Percentiles rank a stretch among this genome's conserved stretches.
Evolutionary conservation across 2,113 vertebrate genomes (phyloP).

Genomic region (Donacobius atricapilla): DNA sequence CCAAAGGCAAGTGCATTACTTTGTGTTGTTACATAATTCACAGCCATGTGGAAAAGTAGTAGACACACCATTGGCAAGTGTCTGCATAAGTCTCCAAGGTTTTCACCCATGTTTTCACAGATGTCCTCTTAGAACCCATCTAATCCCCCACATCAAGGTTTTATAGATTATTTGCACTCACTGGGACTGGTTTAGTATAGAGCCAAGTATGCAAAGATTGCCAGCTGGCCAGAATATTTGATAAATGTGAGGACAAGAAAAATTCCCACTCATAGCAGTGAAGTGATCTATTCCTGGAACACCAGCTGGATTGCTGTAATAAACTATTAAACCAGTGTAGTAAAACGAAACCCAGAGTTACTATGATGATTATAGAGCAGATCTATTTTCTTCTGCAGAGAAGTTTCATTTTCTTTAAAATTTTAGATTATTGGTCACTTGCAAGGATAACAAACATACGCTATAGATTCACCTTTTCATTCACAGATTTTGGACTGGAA

Average conservation of each 20-base stretch:
- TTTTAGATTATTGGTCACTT: not conserved
- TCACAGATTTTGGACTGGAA: not conserved
- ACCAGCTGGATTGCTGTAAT: constrained; percentile 44
- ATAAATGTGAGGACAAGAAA: constrained; percentile 28
- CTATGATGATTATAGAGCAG: not conserved
- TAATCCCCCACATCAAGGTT: constrained; percentile 31
- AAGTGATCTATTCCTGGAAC: constrained; percentile 55
- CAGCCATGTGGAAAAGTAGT: not conserved
- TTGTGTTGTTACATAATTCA: not conserved
- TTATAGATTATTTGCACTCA: constrained; percentile 48
- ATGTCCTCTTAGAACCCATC: constrained; percentile 8
- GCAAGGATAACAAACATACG: not conserved
- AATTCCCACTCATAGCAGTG: constrained; percentile 9
- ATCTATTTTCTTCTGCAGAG: not conserved
- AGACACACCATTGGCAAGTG: constrained; percentile 16
- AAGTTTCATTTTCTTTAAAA: not conserved
- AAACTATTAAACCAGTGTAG: constrained; percentile 25
- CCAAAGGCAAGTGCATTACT: not conserved
- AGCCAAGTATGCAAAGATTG: not conserved
- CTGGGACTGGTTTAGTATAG: not conserved
- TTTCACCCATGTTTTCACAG: constrained; percentile 47
- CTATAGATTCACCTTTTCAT: not conserved
- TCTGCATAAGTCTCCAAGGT: not conserved
- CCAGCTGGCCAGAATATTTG: constrained; percentile 56
- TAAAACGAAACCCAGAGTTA: constrained; percentile 43